Evolutionary conservation across 1,140 invertebrate species (phyloP).

Genomic region (Cheumatopsyche charites): DNA sequence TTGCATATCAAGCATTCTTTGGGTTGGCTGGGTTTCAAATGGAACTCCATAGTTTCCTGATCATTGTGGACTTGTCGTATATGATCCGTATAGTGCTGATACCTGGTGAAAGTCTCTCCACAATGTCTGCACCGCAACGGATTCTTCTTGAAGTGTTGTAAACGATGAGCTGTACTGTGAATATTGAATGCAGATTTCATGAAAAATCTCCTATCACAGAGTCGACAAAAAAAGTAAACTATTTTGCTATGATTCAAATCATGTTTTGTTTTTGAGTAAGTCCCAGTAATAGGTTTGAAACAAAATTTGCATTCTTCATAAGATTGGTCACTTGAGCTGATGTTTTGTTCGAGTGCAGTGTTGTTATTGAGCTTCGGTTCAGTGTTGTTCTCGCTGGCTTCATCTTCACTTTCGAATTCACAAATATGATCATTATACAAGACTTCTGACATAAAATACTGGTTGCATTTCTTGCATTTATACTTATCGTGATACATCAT

Average conservation of each 20-base stretch:
- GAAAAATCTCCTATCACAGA: conserved; percentile 58
- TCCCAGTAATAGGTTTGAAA: conserved; percentile 57
- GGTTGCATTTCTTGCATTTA: conserved; percentile 58
- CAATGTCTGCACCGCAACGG: conserved; percentile 58
- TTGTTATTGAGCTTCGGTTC: neutral
- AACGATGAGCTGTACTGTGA: conserved; percentile 58
- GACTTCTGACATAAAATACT: conserved; percentile 56
- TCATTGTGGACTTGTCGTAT: conserved; percentile 56
- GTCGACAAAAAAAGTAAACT: conserved; percentile 57
- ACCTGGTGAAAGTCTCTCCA: conserved; percentile 56
- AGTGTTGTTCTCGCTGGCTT: conserved; percentile 39
- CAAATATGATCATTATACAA: conserved; percentile 58
- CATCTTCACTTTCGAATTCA: conserved; percentile 57
- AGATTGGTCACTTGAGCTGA: conserved; percentile 33
- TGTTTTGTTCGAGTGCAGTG: conserved; percentile 13
- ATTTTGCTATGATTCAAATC: conserved; percentile 54
- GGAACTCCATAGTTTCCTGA: conserved; percentile 56
- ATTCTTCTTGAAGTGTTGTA: conserved; percentile 57
- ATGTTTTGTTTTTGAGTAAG: conserved; percentile 53
- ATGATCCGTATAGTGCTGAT: conserved; percentile 57
- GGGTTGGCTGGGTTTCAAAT: conserved; percentile 51
- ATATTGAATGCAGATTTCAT: conserved; percentile 59
- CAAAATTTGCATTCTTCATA: conserved; percentile 60
- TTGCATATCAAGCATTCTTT: conserved; percentile 57
- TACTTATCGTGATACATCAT: conserved; percentile 60